Evolutionary conservation across 2,113 vertebrate genomes (phyloP).

Genomic region (Laterallus jamaicensis): DNA sequence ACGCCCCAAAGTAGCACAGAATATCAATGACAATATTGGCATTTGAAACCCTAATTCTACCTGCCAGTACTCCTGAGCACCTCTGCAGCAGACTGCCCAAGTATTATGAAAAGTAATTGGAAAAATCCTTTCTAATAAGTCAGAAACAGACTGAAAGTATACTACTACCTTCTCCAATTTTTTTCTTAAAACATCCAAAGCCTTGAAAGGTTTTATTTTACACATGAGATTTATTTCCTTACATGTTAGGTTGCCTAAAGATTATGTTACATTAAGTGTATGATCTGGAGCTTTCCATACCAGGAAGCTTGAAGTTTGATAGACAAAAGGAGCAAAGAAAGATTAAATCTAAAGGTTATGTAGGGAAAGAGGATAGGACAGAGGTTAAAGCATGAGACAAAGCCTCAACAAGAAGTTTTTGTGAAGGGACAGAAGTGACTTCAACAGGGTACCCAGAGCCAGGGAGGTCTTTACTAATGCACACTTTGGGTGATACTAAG

Average conservation of each 20-base stretch:
- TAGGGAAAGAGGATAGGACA: not conserved
- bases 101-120: not conserved
- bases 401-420: not conserved
- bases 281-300: not conserved
- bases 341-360: rapidly evolving
- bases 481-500: not conserved
- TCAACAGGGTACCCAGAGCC: not conserved
- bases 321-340: not conserved
- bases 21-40: not conserved
- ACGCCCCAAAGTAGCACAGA: not conserved
- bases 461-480: not conserved
- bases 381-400: not conserved
- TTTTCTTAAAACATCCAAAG: not conserved
- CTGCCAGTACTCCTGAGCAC: not conserved
- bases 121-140: not conserved
- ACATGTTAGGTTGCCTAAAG: not conserved
- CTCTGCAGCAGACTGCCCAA: not conserved
- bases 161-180: not conserved
- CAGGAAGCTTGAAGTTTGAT: not conserved
- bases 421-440: not conserved
- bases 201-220: not conserved
- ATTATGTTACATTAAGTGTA: not conserved
- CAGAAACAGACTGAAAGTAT: not conserved
- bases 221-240: not conserved
- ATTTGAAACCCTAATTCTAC: not conserved